These are phyloP conservation scores for Peucedramus taeniatus DNA, from an alignment of 2,113 vertebrate species.

Conservation along the genomic window DNA sequence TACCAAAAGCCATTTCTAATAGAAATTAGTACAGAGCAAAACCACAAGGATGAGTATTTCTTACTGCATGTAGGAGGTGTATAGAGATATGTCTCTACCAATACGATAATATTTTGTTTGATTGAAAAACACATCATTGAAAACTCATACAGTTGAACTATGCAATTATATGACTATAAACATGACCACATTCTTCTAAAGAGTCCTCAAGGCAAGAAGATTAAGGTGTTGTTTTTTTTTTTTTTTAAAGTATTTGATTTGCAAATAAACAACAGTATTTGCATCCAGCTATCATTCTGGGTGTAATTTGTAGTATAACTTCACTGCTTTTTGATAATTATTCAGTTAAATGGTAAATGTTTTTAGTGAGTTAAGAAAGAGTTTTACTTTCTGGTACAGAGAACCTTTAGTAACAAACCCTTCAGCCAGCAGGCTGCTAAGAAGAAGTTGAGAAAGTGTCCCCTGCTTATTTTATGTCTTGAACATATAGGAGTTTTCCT, in stretches of 20 bases:
- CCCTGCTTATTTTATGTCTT: background rate
- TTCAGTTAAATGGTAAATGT: background rate
- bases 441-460: background rate
- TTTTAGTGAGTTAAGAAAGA: background rate
- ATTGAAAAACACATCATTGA: background rate
- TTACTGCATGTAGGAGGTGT: background rate
- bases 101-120: background rate
- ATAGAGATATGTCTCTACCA: background rate
- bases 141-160: background rate
- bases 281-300: background rate
- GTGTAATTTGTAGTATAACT: background rate
- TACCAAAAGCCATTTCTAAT: constrained; percentile 61
- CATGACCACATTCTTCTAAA: background rate
- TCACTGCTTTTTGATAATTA: background rate
- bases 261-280: background rate
- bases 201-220: background rate
- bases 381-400: background rate
- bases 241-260: background rate
- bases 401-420: background rate
- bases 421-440: background rate
- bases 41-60: background rate
- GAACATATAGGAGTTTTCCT: background rate
- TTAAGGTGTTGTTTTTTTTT: no score
- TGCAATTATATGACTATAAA: background rate
- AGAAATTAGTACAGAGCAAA: background rate